Conservation (phyloP, 2,797 vertebrate species). For the Pangasius mekongensis region DNA sequence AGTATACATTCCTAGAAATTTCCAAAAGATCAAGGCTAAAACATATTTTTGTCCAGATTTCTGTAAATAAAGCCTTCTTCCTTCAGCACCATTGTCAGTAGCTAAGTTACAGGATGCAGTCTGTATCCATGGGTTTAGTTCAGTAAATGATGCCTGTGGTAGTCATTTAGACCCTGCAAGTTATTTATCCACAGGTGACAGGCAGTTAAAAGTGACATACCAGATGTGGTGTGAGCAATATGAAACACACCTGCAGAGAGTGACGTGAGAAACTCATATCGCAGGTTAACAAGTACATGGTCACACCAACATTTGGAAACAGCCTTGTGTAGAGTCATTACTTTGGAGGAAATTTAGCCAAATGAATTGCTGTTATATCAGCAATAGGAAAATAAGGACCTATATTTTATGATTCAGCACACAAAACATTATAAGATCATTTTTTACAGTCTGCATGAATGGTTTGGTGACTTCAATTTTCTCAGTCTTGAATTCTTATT, state of each 20-base stretch:
- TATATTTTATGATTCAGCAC: not conserved
- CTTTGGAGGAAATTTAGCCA: not conserved
- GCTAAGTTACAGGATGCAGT: not conserved
- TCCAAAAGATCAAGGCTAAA: slow-evolving; percentile 4
- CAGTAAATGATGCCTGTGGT: not conserved
- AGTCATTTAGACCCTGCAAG: slow-evolving; percentile 16
- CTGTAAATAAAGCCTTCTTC: not conserved
- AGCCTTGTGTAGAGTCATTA: slow-evolving; percentile 12
- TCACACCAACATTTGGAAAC: slow-evolving; percentile 42
- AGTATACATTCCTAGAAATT: not conserved
- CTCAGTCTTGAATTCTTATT: not conserved
- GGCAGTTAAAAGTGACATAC: slow-evolving; percentile 34
- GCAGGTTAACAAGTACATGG: slow-evolving; percentile 44
- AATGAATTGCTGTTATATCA: not conserved
- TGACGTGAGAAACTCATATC: slow-evolving; percentile 47
- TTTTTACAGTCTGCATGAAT: not conserved
- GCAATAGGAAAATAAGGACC: not conserved
- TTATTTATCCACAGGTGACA: slow-evolving; percentile 37
- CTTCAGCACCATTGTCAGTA: not conserved
- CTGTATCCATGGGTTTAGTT: not conserved
- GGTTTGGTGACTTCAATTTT: not conserved
- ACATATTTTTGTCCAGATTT: not conserved
- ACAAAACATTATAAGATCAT: not conserved
- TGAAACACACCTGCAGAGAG: slow-evolving; percentile 59
- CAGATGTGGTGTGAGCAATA: slow-evolving; percentile 50